A percentile compares a stretch with the other conserved stretches of the same genome.
Conservation (phyloP, 2,113 vertebrate genomes). For the Piaya cayana region DNA sequence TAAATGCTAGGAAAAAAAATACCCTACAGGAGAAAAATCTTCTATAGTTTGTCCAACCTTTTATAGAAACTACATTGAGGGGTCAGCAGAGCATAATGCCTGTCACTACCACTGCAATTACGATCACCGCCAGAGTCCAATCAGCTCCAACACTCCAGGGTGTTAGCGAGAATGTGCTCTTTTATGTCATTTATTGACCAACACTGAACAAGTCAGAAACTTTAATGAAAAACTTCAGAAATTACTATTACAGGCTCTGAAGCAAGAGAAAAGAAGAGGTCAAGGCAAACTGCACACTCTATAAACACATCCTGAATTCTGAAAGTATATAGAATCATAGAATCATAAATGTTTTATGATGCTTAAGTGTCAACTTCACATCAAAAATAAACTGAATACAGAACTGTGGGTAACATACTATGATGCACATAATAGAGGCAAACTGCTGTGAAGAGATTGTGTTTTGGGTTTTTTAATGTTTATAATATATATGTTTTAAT, state of each 20-base stretch:
- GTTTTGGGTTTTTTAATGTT: neutral
- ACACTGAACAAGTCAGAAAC: fast-evolving
- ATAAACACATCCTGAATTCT: neutral
- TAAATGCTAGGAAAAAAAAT: neutral
- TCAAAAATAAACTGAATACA: neutral
- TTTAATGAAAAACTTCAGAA: neutral
- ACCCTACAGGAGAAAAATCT: neutral
- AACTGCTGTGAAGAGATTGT: neutral
- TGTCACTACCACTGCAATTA: neutral
- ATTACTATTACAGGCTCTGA: neutral
- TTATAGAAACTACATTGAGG: neutral
- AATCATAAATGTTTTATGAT: neutral
- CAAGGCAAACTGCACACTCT: neutral
- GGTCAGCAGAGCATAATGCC: neutral
- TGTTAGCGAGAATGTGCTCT: neutral
- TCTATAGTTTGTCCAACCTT: fast-evolving
- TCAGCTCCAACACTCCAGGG: neutral
- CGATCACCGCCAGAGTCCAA: neutral
- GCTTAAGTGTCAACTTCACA: neutral
- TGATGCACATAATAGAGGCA: neutral
- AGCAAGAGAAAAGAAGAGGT: neutral
- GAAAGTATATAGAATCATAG: too few species aligned
- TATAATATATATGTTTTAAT: too few species aligned
- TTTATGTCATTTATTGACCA: neutral
- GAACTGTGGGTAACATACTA: neutral